These are phyloP conservation scores for Sebastes iracundus DNA, from an alignment of 2,797 vertebrate genomes.

Conservation along the genomic window DNA sequence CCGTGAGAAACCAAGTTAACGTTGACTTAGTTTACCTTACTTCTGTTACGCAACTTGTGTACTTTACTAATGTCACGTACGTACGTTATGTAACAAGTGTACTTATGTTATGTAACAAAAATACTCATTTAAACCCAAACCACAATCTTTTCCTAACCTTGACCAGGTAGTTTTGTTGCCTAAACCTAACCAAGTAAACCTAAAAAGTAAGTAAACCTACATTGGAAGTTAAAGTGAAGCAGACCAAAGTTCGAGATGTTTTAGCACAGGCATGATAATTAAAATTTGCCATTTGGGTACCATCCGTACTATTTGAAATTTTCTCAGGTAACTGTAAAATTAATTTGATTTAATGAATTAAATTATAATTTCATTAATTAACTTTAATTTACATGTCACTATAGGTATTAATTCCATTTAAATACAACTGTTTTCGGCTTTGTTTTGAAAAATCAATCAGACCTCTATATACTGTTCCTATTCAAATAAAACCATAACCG, in stretches of 20 bases:
- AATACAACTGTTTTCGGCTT: too few species aligned
- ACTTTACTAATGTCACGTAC: not conserved
- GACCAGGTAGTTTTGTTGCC: too few species aligned
- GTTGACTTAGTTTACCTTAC: not conserved
- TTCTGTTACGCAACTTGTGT: not conserved
- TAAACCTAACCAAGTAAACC: not conserved
- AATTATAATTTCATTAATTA: too few species aligned
- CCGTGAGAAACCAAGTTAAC: not conserved
- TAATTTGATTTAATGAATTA: not conserved
- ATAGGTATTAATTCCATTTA: not conserved
- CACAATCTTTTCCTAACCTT: too few species aligned
- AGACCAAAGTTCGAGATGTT: fast-evolving
- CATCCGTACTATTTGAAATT: fast-evolving
- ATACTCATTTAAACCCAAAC: too few species aligned
- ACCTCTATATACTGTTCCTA: not conserved
- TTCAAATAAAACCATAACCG: not conserved
- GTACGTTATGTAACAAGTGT: not conserved
- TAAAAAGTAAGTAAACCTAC: not conserved
- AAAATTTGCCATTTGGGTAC: not conserved
- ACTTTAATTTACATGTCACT: not conserved
- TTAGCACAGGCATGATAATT: fast-evolving
- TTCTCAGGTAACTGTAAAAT: not conserved
- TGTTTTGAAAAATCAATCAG: not conserved
- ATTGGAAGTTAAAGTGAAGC: too few species aligned
- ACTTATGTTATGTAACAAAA: too few species aligned